Conservation (phyloP, 2,888 invertebrate genomes). For the Hipparchia sbordonii region DNA sequence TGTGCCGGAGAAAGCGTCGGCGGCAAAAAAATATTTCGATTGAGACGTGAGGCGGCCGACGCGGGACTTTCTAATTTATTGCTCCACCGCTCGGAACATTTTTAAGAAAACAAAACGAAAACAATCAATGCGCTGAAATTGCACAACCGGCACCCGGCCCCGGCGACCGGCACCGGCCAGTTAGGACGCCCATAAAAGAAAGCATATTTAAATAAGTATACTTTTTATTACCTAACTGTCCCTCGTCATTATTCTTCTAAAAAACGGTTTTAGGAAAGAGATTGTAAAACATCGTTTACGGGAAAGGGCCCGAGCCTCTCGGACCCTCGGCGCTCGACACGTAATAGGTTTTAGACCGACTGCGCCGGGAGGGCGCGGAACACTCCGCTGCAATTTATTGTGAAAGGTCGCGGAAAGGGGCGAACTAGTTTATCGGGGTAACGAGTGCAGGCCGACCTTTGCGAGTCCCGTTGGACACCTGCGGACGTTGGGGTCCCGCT, state of each 20-base stretch:
- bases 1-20: slow-evolving; percentile 63
- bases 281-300: neutral
- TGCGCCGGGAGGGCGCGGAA: slow-evolving; percentile 21
- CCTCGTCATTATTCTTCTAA: neutral
- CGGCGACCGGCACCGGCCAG: slow-evolving; percentile 8
- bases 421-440: slow-evolving; percentile 42
- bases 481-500: slow-evolving; percentile 67
- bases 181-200: slow-evolving; percentile 43
- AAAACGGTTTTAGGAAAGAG: neutral
- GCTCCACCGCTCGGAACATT: slow-evolving; percentile 50
- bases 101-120: slow-evolving; percentile 50
- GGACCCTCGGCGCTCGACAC: slow-evolving; percentile 24
- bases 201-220: slow-evolving; percentile 44
- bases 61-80: slow-evolving; percentile 72
- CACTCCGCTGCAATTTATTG: slow-evolving; percentile 30
- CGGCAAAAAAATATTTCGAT: slow-evolving; percentile 49
- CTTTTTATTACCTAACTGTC: neutral
- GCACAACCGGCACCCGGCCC: neutral
- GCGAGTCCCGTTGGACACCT: slow-evolving; percentile 67
- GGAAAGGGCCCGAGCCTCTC: neutral
- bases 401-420: slow-evolving; percentile 25
- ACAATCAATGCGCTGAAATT: slow-evolving; percentile 2
- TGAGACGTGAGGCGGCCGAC: slow-evolving; percentile 46
- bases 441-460: slow-evolving; percentile 61
- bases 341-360: slow-evolving; percentile 28